Evolutionary conservation across 2,113 vertebrate species (phyloP).

Genomic region (Clarias batrachus): DNA sequence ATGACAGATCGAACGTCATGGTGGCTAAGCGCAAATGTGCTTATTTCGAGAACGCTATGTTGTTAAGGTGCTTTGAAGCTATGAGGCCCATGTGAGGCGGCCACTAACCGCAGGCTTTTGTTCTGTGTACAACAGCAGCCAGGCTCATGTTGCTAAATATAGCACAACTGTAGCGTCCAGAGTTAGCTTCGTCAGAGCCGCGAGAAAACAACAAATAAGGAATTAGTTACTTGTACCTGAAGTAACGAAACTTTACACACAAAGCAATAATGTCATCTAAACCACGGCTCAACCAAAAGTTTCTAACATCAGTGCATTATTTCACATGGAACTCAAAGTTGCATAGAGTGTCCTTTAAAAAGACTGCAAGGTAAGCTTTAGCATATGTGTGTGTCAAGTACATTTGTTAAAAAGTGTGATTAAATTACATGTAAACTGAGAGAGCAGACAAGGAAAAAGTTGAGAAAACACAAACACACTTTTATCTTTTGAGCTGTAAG

Average conservation of each 20-base stretch:
- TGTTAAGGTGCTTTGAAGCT: neutral
- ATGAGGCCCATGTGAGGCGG: neutral
- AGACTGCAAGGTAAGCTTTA: too few relatives aligned
- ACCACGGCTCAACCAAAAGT: too few relatives aligned
- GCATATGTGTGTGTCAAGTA: too few relatives aligned
- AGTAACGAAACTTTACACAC: neutral
- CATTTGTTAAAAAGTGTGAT: too few relatives aligned
- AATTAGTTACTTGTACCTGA: neutral
- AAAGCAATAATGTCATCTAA: neutral
- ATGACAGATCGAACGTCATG: conserved; percentile 22
- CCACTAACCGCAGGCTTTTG: neutral
- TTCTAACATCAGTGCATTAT: too few relatives aligned
- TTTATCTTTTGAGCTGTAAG: too few relatives aligned
- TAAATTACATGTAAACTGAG: too few relatives aligned
- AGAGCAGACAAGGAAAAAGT: too few relatives aligned
- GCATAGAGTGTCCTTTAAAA: too few relatives aligned
- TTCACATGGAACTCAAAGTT: too few relatives aligned
- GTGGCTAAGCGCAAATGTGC: neutral
- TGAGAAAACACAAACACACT: too few relatives aligned
- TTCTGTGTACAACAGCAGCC: neutral
- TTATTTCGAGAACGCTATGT: neutral
- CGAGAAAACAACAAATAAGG: neutral
- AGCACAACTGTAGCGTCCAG: neutral
- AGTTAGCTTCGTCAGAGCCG: neutral
- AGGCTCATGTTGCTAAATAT: neutral